phyloP scores from a whole-genome alignment of 2,797 vertebrate species.

The Propithecus deckenii region DNA sequence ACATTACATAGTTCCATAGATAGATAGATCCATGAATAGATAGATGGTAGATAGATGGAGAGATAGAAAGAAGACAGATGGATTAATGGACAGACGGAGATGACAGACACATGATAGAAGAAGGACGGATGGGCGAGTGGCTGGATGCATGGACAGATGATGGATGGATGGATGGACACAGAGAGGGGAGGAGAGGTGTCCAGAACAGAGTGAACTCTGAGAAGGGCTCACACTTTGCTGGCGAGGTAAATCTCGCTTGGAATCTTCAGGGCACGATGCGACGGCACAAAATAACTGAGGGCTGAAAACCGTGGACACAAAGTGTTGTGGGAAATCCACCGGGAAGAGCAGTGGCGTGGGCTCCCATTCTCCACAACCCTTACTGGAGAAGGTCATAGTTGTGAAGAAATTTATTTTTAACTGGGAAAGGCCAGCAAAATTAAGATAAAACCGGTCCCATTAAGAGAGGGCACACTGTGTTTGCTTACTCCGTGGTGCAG shows the following conservation, averaged over 20 bases:
- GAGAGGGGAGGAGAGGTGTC: background rate
- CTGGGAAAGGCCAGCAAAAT: background rate
- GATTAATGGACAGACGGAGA: background rate
- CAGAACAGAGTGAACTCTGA: background rate
- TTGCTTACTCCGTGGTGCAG: background rate
- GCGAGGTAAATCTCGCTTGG: fast-evolving
- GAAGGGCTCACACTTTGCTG: background rate
- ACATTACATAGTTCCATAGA: background rate
- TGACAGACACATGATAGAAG: background rate
- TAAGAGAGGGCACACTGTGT: background rate
- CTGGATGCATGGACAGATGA: fast-evolving
- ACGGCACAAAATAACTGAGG: fast-evolving
- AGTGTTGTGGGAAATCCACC: background rate
- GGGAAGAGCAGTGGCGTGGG: fast-evolving
- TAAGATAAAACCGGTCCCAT: fast-evolving
- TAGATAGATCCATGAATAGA: no score
- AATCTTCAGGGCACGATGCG: fast-evolving
- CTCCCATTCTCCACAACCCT: background rate
- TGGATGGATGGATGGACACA: fast-evolving
- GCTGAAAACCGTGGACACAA: fast-evolving
- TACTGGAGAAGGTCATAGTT: background rate
- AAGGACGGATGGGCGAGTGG: fast-evolving
- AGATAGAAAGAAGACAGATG: background rate
- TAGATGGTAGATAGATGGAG: no score
- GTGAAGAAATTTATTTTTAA: background rate